phyloP scores from a whole-genome alignment of 2,113 vertebrate species.

The Cephalophus harveyi region DNA sequence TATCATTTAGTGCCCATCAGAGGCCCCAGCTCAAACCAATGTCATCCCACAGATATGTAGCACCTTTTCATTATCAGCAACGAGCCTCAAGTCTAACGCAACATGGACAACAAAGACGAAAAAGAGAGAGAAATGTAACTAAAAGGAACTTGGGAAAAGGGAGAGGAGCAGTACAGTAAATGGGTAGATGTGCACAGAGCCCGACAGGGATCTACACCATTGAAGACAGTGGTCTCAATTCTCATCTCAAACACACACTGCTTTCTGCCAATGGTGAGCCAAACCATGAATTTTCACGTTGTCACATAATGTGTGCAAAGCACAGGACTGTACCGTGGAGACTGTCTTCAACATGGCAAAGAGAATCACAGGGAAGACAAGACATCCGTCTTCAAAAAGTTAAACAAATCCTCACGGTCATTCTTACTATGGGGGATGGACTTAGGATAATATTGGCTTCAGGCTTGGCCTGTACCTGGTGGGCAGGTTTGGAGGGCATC shows the following conservation, averaged over 20 bases:
- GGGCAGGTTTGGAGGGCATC: background rate
- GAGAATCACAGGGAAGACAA: background rate
- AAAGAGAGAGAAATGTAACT: background rate
- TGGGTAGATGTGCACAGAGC: background rate
- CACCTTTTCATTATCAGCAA: background rate
- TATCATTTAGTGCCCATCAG: background rate
- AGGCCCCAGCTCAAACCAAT: background rate
- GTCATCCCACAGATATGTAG: background rate
- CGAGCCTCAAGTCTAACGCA: background rate
- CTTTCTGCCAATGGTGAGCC: background rate
- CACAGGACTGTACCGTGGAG: background rate
- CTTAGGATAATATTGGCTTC: background rate
- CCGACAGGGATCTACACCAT: fast-evolving
- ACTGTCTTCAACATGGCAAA: background rate
- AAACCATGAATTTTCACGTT: background rate
- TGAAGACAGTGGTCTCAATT: background rate
- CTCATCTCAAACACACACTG: background rate
- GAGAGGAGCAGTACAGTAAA: background rate
- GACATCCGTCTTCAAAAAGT: background rate
- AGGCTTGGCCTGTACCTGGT: background rate
- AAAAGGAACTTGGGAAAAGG: background rate
- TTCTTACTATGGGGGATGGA: background rate
- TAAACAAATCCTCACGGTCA: background rate
- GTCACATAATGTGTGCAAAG: background rate
- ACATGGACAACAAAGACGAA: background rate